Conservation (phyloP, 2,888 invertebrate genomes). For the Teleiodes luculella region DNA sequence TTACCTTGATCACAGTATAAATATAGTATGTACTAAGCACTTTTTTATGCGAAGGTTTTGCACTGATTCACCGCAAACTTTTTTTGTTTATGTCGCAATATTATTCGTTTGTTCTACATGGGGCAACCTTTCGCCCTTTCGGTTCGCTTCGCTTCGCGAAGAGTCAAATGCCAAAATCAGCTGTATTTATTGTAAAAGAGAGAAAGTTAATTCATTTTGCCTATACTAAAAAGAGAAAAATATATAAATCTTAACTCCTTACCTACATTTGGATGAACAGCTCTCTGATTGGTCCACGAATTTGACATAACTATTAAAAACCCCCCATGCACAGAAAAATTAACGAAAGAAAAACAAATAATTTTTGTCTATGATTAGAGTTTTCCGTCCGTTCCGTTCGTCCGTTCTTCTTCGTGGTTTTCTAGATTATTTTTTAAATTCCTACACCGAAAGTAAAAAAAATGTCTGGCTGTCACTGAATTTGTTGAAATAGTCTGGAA, state of each 20-base stretch:
- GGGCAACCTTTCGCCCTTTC: no score
- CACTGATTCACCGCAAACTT: background rate
- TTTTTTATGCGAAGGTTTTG: background rate
- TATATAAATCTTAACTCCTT: background rate
- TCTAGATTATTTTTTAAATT: no score
- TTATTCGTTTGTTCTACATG: no score
- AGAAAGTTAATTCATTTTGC: background rate
- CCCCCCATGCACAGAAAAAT: background rate
- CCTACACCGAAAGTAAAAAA: conserved; percentile 12
- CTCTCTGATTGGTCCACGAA: conserved; percentile 14
- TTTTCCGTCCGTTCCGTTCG: no score
- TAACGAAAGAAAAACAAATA: background rate
- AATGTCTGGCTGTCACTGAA: conserved; percentile 19
- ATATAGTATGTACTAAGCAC: background rate
- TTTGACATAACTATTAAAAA: background rate
- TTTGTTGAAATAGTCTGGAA: conserved; percentile 21
- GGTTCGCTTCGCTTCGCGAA: no score
- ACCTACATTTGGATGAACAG: background rate
- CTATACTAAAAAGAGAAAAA: background rate
- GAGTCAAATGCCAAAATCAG: conserved; percentile 10
- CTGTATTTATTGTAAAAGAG: conserved; percentile 7
- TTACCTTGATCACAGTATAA: no score
- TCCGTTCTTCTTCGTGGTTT: no score
- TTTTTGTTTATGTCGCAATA: background rate
- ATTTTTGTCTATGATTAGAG: conserved; percentile 4